Evolutionary conservation across 1,140 invertebrate species (phyloP).

Genomic region (Maconellicoccus hirsutus): DNA sequence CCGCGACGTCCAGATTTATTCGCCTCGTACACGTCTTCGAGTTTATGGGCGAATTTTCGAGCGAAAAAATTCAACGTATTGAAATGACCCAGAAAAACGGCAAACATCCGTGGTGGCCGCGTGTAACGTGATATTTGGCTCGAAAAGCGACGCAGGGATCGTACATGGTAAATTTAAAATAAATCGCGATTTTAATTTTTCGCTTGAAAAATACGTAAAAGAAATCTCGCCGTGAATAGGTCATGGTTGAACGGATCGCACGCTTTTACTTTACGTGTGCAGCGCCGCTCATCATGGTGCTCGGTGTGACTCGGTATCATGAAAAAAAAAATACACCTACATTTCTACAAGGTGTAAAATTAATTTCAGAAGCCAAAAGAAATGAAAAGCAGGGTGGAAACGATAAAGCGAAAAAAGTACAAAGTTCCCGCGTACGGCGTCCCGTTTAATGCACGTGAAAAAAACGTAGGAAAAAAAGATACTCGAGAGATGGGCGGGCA

Average conservation of each 20-base stretch:
- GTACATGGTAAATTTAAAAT: not conserved
- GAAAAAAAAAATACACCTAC: slow-evolving; percentile 10
- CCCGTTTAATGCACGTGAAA: not conserved
- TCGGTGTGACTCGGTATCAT: not conserved
- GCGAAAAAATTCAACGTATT: not conserved
- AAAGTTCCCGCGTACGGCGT: not conserved
- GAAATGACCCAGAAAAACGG: not conserved
- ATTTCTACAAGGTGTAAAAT: slow-evolving; percentile 21
- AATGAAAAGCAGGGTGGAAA: slow-evolving; percentile 15
- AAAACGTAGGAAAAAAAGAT: not conserved
- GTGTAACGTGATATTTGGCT: no score
- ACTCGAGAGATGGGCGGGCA: slow-evolving; percentile 16
- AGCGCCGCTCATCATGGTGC: not conserved
- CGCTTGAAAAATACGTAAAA: slow-evolving; percentile 9
- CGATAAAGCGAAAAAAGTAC: slow-evolving; percentile 15
- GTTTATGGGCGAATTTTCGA: not conserved
- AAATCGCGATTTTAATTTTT: slow-evolving; percentile 4
- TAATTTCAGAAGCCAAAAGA: slow-evolving; percentile 20
- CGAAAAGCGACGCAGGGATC: not conserved
- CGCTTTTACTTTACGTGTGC: not conserved
- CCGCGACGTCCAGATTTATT: not conserved
- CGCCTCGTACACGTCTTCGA: not conserved
- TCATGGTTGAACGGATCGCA: slow-evolving; percentile 15
- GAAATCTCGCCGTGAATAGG: slow-evolving; percentile 1
- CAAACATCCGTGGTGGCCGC: no score